phyloP scores from a whole-genome alignment of 2,113 vertebrate genomes.

The Leptocoma aspasia region DNA sequence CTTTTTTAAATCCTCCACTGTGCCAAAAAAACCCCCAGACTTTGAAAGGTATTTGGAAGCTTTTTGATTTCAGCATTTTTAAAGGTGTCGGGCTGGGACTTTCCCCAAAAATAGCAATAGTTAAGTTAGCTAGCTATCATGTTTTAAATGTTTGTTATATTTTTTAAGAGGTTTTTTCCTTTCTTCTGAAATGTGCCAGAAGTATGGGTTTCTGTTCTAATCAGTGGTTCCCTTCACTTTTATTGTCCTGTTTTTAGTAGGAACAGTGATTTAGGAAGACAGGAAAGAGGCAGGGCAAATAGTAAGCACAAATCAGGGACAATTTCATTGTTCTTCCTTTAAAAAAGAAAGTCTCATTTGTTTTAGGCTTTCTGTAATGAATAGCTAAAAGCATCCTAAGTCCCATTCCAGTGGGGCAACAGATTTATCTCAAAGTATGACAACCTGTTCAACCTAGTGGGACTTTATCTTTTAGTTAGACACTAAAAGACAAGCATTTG shows the following conservation, averaged over 20 bases:
- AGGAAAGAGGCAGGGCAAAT: neutral
- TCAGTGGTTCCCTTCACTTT: neutral
- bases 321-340: neutral
- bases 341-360: neutral
- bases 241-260: neutral
- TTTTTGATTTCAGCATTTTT: conserved; percentile 47
- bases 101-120: conserved; percentile 63
- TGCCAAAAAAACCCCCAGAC: conserved; percentile 7
- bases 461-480: neutral
- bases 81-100: conserved; percentile 60
- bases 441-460: neutral
- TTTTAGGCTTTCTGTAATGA: neutral
- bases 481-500: neutral
- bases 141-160: conserved; percentile 55
- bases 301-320: neutral
- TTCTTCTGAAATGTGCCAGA: conserved; percentile 28
- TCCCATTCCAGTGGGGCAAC: neutral
- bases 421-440: neutral
- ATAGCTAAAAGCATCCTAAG: neutral
- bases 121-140: conserved; percentile 54
- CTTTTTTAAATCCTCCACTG: neutral
- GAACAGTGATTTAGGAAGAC: neutral
- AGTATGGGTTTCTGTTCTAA: neutral
- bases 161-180: conserved; percentile 43
- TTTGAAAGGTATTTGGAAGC: conserved; percentile 57